A percentile compares a stretch with the other conserved stretches of the same genome.
phyloP scores from a whole-genome alignment of 2,113 vertebrate species.

The Polypterus senegalus region DNA sequence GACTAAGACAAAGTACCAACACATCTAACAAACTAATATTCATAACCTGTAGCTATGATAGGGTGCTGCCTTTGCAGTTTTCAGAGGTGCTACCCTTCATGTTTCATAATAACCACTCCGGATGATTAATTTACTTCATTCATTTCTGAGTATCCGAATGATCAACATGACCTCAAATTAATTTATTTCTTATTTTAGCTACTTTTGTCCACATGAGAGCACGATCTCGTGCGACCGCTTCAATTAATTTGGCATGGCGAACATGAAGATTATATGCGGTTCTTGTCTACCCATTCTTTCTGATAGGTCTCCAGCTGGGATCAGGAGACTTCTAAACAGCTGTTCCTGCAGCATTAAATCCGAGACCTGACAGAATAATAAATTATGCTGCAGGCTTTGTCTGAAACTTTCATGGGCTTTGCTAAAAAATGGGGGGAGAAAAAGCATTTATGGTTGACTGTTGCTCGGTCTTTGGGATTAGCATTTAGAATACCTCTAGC shows the following conservation, averaged over 20 bases:
- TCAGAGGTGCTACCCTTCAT: not conserved
- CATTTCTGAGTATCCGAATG: conserved; percentile 22
- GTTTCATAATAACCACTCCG: conserved; percentile 17
- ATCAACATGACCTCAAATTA: conserved; percentile 20
- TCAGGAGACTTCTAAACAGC: conserved; percentile 31
- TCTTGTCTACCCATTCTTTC: conserved; percentile 22
- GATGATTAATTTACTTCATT: conserved; percentile 29
- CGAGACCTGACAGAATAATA: conserved; percentile 32
- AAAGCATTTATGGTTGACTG: no score
- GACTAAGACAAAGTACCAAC: conserved; percentile 16
- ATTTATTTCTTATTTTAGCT: conserved; percentile 26
- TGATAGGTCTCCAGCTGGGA: conserved; percentile 27
- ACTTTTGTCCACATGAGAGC: conserved; percentile 24
- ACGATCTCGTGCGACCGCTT: conserved; percentile 28
- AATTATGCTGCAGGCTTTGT: conserved; percentile 20
- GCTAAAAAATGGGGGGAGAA: conserved; percentile 1
- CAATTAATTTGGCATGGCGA: conserved; percentile 32
- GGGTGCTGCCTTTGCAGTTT: conserved; percentile 11
- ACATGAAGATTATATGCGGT: conserved; percentile 22
- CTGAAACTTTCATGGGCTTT: conserved; percentile 3
- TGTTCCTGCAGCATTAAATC: conserved; percentile 32
- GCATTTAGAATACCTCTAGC: no score
- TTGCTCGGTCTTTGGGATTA: no score
- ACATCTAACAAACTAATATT: conserved; percentile 14
- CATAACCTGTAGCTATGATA: not conserved